These are phyloP conservation scores for Acanthosoma haemorrhoidale DNA, from an alignment of 2,888 invertebrate species.

Conservation along the genomic window DNA sequence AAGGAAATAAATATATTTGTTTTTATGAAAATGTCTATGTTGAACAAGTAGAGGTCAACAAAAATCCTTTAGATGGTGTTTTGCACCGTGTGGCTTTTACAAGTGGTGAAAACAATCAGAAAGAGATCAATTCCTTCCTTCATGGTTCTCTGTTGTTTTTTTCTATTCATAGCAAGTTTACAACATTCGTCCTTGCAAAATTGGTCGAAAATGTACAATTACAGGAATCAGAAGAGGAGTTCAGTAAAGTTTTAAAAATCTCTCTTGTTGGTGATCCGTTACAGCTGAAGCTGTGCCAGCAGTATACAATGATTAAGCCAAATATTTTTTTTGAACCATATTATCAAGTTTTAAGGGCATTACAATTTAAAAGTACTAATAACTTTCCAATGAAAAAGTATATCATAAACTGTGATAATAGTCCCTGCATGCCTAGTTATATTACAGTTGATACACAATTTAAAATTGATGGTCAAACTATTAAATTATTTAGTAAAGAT, in stretches of 20 bases:
- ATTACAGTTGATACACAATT: slow-evolving; percentile 31
- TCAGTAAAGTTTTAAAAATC: slow-evolving; percentile 39
- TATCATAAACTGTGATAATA: slow-evolving; percentile 53
- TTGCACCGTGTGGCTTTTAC: background rate
- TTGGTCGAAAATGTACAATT: slow-evolving; percentile 51
- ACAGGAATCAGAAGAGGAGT: slow-evolving; percentile 50
- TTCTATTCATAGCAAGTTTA: slow-evolving; percentile 58
- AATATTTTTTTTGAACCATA: slow-evolving; percentile 68
- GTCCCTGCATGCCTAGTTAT: slow-evolving; percentile 47
- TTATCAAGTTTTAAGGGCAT: slow-evolving; percentile 25
- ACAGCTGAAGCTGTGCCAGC: slow-evolving; percentile 41
- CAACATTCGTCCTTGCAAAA: slow-evolving; percentile 61
- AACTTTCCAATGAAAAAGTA: slow-evolving; percentile 62
- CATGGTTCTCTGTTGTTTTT: slow-evolving; percentile 68
- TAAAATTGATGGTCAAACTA: slow-evolving; percentile 24
- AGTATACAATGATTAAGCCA: slow-evolving; percentile 65
- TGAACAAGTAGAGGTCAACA: background rate
- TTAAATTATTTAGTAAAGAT: slow-evolving; percentile 33
- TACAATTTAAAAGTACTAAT: background rate
- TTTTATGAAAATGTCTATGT: background rate
- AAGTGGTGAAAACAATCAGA: background rate
- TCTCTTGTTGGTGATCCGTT: background rate
- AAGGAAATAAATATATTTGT: background rate
- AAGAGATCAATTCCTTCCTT: slow-evolving; percentile 50
- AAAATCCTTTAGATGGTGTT: background rate